Evolutionary conservation across 1,140 invertebrate species (phyloP), one percentile per base, ranked within the genome.

Genomic region (Wasmannia auropunctata): DNA sequence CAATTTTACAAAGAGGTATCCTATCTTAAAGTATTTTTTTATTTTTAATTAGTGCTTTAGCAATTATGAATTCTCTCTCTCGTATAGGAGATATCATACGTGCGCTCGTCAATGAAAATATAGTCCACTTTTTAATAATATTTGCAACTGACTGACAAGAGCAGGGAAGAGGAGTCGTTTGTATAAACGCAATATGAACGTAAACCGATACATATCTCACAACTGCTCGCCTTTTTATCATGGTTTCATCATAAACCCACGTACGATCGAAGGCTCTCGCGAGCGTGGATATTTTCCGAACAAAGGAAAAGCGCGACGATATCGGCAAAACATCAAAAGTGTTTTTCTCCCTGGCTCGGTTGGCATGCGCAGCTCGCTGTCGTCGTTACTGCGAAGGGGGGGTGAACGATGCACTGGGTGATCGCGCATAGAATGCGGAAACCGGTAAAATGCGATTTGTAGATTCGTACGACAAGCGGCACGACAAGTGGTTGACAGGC

Each of bases 401-500:
- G n/a, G 67, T n/a, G 37, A 58, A 56, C 81, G 77, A 86, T 75
- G 84, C 60, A 63, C 81, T 79, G 83, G 34, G 28, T 58, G 65
- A 81, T 81, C 65, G 51, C 16, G 86, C 25, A 58, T 43, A 77
- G 76, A 77, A 89, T 86, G 28, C 4, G 46, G 60, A 56, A n/a
- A 40, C 46, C 69, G 25, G 10, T 43, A 70, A 58, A 88, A 86
- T 62, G 87, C 70, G 76, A 85, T 88, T 81, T 72, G 58, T 54
- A 86, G 75, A 88, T 89, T 79, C 75, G 56, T 65, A 86, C 88
- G 87, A 89, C 88, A 74, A 74, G 51, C 56, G 37, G 25, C 54
- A 37, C 54, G 74, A 79, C 79, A 58, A 83, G 51, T 83, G 67
- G 85, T 89, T 89, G 87, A 89, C 87, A 80, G 67, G 84, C 65